Evolutionary conservation across 2,888 invertebrate species (phyloP), one percentile per base, ranked within the genome.

Genomic region (Lithophane semibrunnea): DNA sequence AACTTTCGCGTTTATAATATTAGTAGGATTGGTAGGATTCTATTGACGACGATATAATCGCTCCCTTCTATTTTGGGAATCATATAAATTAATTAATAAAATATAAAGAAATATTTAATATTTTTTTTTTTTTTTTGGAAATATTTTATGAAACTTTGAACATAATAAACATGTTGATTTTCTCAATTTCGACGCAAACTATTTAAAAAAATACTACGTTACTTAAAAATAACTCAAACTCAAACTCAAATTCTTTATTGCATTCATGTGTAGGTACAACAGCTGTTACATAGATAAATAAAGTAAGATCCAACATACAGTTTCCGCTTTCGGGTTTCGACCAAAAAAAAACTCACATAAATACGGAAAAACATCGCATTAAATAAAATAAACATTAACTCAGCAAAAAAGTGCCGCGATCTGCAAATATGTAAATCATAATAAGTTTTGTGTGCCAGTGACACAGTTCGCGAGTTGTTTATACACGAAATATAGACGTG

Each of bases 391-490:
- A 70, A 84, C 37, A 73, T 70, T 76, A 44, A 61, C 21, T 49
- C 49, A 0, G 64, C 70, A 63, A 58, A 80, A 82, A 80, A 73
- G 24, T 13, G 52, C 9, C 68, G 42, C 56, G 9, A 18, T 74
- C 71, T 63, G 42, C 61, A 77, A 68, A 84, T 29, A 67, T 13
- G 63, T 74, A 75, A 63, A 63, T 73, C 47, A 66, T 61, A 61
- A 61, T 9, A 66, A 44, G 13, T 58, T 64, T 18, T 18, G 29
- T 13, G 84, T 61, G 12, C 64, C 16, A 66, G 47, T 82, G 80
- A 84, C 84, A 84, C 71, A 72, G 68, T 80, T 84, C 12, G 21
- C 13, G 0, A 49, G 29, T 54, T 47, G 61, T 70, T 66, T 29
- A 10, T 42, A 13, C 56, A 80, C 60, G 63, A 52, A 42, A 37